Conservation (phyloP, 1,140 invertebrate species). For the Stegodyphus mimosarum region DNA sequence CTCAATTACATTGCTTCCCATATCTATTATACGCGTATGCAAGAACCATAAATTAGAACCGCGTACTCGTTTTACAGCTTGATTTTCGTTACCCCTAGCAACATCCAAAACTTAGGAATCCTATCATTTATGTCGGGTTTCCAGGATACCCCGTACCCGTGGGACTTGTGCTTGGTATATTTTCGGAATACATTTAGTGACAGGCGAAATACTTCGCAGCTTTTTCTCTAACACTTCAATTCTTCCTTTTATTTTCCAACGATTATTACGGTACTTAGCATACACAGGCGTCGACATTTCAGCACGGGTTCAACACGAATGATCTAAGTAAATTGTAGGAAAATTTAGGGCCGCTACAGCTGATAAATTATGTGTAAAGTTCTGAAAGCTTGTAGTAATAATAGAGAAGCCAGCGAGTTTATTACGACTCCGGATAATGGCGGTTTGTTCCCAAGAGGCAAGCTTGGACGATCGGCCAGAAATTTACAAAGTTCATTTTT, state of each 20-base stretch:
- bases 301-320: slow-evolving; percentile 7
- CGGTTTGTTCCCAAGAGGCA: slow-evolving; percentile 9
- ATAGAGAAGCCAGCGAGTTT: slow-evolving; percentile 36
- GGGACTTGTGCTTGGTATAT: slow-evolving; percentile 37
- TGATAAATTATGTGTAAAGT: slow-evolving; percentile 58
- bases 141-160: slow-evolving; percentile 19
- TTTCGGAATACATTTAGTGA: slow-evolving; percentile 49
- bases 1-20: slow-evolving; percentile 35
- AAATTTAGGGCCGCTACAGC: slow-evolving; percentile 32
- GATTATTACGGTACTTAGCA: slow-evolving; percentile 48
- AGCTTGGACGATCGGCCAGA: not conserved
- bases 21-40: slow-evolving; percentile 40
- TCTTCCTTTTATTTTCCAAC: slow-evolving; percentile 44
- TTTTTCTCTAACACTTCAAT: slow-evolving; percentile 23
- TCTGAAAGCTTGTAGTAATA: slow-evolving; percentile 55
- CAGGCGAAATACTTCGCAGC: slow-evolving; percentile 39
- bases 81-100: slow-evolving; percentile 53
- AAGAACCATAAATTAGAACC: slow-evolving; percentile 58
- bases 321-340: slow-evolving; percentile 50
- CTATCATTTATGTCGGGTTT: slow-evolving; percentile 54
- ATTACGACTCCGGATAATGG: slow-evolving; percentile 52
- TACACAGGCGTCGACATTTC: slow-evolving; percentile 47
- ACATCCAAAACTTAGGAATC: slow-evolving; percentile 53
- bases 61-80: slow-evolving; percentile 46
- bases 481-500: slow-evolving; percentile 52